Percentiles rank a stretch among this genome's conserved stretches.
Evolutionary conservation across 2,888 invertebrate species (phyloP).

Genomic region (Drosophila mettleri): DNA sequence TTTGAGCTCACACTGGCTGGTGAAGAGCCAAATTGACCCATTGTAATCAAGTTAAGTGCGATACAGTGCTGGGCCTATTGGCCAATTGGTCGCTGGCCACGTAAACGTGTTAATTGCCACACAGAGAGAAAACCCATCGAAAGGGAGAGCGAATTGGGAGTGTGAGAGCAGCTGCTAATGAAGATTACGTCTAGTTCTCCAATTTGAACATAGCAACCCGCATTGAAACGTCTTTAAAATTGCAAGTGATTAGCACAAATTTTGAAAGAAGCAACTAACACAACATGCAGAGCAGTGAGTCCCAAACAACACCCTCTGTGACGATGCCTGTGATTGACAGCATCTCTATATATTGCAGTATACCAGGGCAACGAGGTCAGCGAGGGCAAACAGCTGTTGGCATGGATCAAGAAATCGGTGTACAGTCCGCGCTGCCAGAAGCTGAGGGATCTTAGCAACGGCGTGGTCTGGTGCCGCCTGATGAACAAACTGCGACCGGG

Average conservation of each 20-base stretch:
- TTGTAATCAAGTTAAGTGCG: conserved; percentile 10
- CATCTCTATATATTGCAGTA: not conserved
- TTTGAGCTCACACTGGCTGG: conserved; percentile 4
- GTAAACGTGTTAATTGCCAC: conserved; percentile 21
- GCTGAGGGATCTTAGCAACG: conserved; percentile 26
- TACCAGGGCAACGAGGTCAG: not conserved
- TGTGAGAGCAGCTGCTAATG: conserved; percentile 11
- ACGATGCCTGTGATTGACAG: too few species aligned
- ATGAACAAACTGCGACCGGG: conserved; percentile 38
- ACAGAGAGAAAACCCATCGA: not conserved
- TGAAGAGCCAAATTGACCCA: conserved; percentile 24
- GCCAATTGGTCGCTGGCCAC: conserved; percentile 22
- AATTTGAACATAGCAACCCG: conserved; percentile 14
- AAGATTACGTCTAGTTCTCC: conserved; percentile 11
- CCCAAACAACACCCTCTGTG: not conserved
- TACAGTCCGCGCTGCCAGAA: conserved; percentile 15
- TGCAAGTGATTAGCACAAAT: conserved; percentile 16
- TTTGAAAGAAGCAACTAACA: not conserved
- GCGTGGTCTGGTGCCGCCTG: conserved; percentile 35
- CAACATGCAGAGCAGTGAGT: conserved; percentile 22
- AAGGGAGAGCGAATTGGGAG: not conserved
- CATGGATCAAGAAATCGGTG: conserved; percentile 28
- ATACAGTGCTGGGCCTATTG: conserved; percentile 19
- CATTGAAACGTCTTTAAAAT: conserved; percentile 14
- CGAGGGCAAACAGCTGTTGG: conserved; percentile 10